Percentiles rank a stretch among this genome's conserved stretches.
Conservation (phyloP, 1,140 invertebrate genomes). For the Neelides sp. region DNA sequence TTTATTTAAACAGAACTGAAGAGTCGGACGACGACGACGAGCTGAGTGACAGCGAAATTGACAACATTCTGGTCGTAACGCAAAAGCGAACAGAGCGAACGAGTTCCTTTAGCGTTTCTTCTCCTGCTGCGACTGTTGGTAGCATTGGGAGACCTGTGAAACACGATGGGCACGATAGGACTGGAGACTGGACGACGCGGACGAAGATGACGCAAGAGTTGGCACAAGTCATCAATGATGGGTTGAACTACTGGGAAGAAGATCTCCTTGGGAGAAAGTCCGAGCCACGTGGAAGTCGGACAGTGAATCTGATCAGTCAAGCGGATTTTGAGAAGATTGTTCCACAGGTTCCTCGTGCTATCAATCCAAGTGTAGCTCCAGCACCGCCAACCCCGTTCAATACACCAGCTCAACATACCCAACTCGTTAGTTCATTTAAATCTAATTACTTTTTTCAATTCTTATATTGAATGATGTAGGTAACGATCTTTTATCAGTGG, state of each 20-base stretch:
- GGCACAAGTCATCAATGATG: conserved; percentile 87
- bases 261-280: conserved; percentile 45
- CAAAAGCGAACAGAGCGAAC: conserved; percentile 47
- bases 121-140: conserved; percentile 34
- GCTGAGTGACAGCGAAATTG: conserved; percentile 81
- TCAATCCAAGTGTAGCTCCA: conserved; percentile 45
- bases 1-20: conserved; percentile 46
- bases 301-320: conserved; percentile 77
- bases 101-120: conserved; percentile 10
- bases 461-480: no score
- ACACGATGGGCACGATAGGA: conserved; percentile 79
- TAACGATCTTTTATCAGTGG: no score
- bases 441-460: no score
- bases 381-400: conserved; percentile 54
- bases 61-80: conserved; percentile 90
- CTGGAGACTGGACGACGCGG: conserved; percentile 66
- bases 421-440: no score
- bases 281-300: conserved; percentile 51
- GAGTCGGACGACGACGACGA: conserved; percentile 63
- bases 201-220: conserved; percentile 88
- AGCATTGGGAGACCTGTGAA: conserved; percentile 45
- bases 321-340: conserved; percentile 73
- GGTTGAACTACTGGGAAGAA: conserved; percentile 86
- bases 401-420: no score
- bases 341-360: conserved; percentile 47